Base-by-base conservation (phyloP, 2,888 invertebrate genomes). In the Beris morrisii region DNA sequence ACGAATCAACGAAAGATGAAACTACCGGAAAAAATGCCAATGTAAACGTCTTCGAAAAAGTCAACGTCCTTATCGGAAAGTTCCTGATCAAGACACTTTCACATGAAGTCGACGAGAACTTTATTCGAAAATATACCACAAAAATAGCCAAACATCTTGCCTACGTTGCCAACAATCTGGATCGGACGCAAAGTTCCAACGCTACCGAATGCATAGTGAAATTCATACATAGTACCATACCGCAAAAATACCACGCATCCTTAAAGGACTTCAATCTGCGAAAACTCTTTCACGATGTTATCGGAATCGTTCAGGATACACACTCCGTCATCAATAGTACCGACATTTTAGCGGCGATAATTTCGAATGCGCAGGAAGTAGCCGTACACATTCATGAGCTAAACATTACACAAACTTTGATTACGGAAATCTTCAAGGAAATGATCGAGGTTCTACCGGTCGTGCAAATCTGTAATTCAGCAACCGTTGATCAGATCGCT, bases 101-200 rank as follows among this genome's bases (percentile, higher is more conserved):
- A 0, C 70, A 72, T 12, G 71, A 73, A 31, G 75, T 77, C 4
- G 73, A 72, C 0, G 69, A 73, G 2, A 74, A 75, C 7, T 74
- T 75, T 43, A 71, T 79, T n/a, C 72, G 76, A 0, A 78, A 76
- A 48, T 77, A 77, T 58, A 72, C 77, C 0, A 73, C 74, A 22
- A 75, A 78, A 50, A 76, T 77, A 0, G 72, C 79, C 4, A 73
- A 77, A 11, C 78, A 78, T 58, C 70, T 80, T 9, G 75, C 74
- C 32, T 79, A 79, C 66, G 78, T 78, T 0, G 80, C 79, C 3
- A 75, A 77, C 5, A 77, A 72, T 48, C 78, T 78, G 46, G 76
- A 78, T 57, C 76, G 77, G 11, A 70, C 72, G 4, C 72, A 78
- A 31, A 77, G 76, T 3, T 6, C 38, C 1, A 46, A 56, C 15